These are phyloP conservation scores for Barypeithes pellucidus DNA, from an alignment of 2,888 invertebrate species.

Conservation along the genomic window DNA sequence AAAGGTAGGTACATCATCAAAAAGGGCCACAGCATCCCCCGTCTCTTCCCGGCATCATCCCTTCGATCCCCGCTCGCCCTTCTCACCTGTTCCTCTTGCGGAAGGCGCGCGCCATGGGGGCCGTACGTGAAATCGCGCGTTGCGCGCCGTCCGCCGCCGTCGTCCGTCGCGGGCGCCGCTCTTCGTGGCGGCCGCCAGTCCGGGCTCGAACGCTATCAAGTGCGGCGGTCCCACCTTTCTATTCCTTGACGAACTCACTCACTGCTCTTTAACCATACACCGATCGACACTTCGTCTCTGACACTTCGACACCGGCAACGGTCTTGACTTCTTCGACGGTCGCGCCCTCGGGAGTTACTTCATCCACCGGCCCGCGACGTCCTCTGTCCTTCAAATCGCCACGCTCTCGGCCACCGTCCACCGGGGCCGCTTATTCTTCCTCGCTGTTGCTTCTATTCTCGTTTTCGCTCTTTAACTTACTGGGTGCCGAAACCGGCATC, in stretches of 20 bases:
- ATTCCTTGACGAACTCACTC: conserved; percentile 59
- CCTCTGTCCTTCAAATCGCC: conserved; percentile 53
- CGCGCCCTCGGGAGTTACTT: conserved; percentile 44
- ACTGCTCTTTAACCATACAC: conserved; percentile 50
- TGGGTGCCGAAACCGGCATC: conserved; percentile 35
- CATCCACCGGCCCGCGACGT: conserved; percentile 40
- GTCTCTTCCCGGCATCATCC: conserved; percentile 23
- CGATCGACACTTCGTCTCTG: conserved; percentile 38
- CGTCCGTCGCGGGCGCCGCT: conserved; percentile 42
- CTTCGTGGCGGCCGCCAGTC: conserved; percentile 68
- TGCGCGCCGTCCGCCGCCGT: conserved; percentile 33
- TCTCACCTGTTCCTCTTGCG: conserved; percentile 44
- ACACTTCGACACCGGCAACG: conserved; percentile 30
- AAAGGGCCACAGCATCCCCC: conserved; percentile 32
- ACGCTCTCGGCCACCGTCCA: conserved; percentile 29
- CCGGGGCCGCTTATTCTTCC: conserved; percentile 33
- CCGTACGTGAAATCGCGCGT: conserved; percentile 40
- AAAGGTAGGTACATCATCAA: conserved; percentile 25
- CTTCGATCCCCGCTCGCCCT: conserved; percentile 29
- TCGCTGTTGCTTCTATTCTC: conserved; percentile 26
- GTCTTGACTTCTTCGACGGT: conserved; percentile 37
- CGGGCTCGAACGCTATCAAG: conserved; percentile 75
- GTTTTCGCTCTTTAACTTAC: conserved; percentile 36
- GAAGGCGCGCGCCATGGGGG: conserved; percentile 50
- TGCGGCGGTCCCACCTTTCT: conserved; percentile 74